Percentiles rank a stretch among this genome's conserved stretches.
These are phyloP conservation scores for Mnemiopsis leidyi DNA, from an alignment of 37 sponge, comb jelly and placozoan species.

Conservation along the genomic window DNA sequence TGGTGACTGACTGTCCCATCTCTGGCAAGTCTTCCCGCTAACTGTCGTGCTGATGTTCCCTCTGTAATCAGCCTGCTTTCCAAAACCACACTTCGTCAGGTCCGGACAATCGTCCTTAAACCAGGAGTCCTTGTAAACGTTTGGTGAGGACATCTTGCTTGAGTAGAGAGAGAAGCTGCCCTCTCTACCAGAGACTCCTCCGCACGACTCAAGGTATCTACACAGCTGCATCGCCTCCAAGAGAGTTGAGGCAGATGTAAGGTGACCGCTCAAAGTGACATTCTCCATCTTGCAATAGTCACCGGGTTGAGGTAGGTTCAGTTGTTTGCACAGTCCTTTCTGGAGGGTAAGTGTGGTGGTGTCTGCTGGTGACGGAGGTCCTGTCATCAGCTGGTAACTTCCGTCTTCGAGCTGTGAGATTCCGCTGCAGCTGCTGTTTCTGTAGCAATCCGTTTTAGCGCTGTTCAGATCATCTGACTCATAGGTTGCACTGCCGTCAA, in stretches of 20 bases:
- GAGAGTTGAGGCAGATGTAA: background rate
- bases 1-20: constrained; percentile 27
- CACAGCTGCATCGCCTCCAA: background rate
- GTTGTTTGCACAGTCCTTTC: background rate
- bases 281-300: background rate
- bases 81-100: background rate
- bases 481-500: background rate
- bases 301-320: background rate
- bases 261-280: background rate
- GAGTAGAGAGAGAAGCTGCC: background rate
- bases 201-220: background rate
- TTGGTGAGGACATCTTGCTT: background rate
- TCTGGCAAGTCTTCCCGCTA: background rate
- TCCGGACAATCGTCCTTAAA: background rate
- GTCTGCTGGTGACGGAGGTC: background rate
- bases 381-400: background rate
- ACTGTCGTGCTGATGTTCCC: background rate
- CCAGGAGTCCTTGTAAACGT: background rate
- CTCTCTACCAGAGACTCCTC: background rate
- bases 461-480: background rate
- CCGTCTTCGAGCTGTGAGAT: background rate
- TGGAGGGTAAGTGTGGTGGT: background rate
- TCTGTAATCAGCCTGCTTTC: background rate
- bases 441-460: background rate
- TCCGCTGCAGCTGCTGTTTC: background rate